Percentiles rank a stretch among this genome's conserved stretches.
phyloP scores from a whole-genome alignment of 2,888 invertebrate species.

The Mythimna vitellina region DNA sequence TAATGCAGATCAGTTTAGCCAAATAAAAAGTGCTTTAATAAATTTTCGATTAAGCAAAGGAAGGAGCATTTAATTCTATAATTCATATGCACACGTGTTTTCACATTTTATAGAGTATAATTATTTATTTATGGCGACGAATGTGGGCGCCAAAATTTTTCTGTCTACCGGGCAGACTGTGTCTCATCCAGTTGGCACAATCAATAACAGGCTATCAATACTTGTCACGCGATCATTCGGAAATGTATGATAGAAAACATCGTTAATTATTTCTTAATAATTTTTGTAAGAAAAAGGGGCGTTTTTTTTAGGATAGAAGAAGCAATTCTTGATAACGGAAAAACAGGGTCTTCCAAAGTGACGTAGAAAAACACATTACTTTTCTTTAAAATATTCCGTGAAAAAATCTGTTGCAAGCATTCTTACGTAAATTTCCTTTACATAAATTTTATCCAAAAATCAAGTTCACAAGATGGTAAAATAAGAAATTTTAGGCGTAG shows the following conservation, averaged over 20 bases:
- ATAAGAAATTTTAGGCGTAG: neutral
- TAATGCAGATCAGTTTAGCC: neutral
- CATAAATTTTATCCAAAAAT: neutral
- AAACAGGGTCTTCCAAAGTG: no score
- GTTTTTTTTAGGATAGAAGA: no score
- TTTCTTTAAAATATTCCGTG: neutral
- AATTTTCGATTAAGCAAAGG: slow-evolving; percentile 6
- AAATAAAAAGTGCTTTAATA: neutral
- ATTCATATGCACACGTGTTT: slow-evolving; percentile 25
- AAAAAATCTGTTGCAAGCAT: neutral
- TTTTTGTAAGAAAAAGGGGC: neutral
- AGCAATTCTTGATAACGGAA: no score
- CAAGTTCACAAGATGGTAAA: neutral
- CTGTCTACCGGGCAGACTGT: slow-evolving; percentile 45
- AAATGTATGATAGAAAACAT: slow-evolving; percentile 16
- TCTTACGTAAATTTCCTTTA: neutral
- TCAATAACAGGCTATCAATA: slow-evolving; percentile 65
- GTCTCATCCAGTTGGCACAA: slow-evolving; percentile 66
- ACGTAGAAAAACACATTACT: no score
- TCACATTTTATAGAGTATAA: slow-evolving; percentile 10
- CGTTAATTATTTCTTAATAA: neutral
- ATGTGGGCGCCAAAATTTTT: slow-evolving; percentile 70
- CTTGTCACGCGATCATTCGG: slow-evolving; percentile 44
- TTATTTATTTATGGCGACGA: slow-evolving; percentile 51
- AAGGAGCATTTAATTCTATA: slow-evolving; percentile 1